Evolutionary conservation across 2,888 invertebrate genomes (phyloP), one percentile per base, ranked within the genome.

Genomic region (Meiosimyza platycephala): DNA sequence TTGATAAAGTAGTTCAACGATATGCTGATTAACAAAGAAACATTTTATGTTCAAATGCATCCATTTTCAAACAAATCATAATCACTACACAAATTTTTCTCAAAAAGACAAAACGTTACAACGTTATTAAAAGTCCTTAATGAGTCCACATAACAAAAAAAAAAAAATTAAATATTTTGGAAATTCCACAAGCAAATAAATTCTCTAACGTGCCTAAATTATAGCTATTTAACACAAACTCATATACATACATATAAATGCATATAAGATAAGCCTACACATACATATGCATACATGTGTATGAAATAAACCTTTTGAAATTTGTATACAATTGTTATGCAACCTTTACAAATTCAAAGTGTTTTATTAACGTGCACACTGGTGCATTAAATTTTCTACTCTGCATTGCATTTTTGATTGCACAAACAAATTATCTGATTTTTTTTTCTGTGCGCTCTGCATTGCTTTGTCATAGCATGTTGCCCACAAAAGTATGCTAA

Each of bases 261-360:
- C 12, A 70, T 33, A 63, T 11, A 48, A 33, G 12, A 52, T 66
- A n/a, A n/a, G 22, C 22, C 9, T 33, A 22, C 12, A 18, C 6
- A 51, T 28, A n/a, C 11, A 51, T 33, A 52, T 52, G 13, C 40
- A 13, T 15, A 54, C 54, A 59, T 52, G 18, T 13, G 11, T 62
- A 80, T 80, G 77, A 79, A 80, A 79, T 77, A 81, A 22, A 75
- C 78, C 9, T 57, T 75, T 16, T 72, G 76, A 79, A 78, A 81
- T 80, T 81, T 81, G 79, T 82, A 82, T 80, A 80, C 80, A 78
- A 81, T 82, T 82, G 81, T 82, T 82, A 80, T 51, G 62, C 51
- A 68, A 40, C 57, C 40, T 28, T 65, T 51, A n/a, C 65, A 65
- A 28, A 22, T 15, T 47, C 63, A 22, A 48, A 48, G 48, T 48